A percentile compares a stretch with the other conserved stretches of the same genome.
These are phyloP conservation scores for Epistrophe eligans DNA, from an alignment of 2,888 invertebrate genomes.

Conservation along the genomic window DNA sequence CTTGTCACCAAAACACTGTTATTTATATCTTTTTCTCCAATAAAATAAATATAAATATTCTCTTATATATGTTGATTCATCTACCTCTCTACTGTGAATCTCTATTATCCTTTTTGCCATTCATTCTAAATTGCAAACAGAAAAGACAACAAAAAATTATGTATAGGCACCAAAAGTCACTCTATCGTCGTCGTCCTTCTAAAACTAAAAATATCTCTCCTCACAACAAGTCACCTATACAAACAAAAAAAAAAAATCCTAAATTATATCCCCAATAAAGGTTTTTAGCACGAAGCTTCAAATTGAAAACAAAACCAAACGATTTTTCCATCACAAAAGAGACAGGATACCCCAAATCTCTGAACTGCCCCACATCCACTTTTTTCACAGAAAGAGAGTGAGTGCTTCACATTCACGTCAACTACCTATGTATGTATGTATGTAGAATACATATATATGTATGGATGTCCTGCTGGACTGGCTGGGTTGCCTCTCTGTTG, in stretches of 20 bases:
- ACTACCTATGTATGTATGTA: background rate
- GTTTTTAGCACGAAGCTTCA: constrained; percentile 46
- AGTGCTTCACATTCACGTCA: constrained; percentile 26
- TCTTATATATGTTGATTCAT: background rate
- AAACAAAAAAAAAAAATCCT: background rate
- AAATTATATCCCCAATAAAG: constrained; percentile 42
- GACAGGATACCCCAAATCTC: constrained; percentile 28
- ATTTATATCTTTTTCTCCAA: background rate
- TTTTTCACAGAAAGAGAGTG: background rate
- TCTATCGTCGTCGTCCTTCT: constrained; percentile 1
- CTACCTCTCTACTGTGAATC: background rate
- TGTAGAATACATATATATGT: too few relatives aligned
- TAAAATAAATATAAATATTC: background rate
- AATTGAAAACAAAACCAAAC: constrained; percentile 64
- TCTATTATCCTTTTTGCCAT: constrained; percentile 1
- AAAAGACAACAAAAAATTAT: background rate
- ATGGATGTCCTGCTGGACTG: too few relatives aligned
- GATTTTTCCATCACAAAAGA: constrained; percentile 35
- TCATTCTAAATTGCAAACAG: background rate
- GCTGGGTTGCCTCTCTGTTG: too few relatives aligned
- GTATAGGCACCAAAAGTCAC: constrained; percentile 1
- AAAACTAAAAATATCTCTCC: constrained; percentile 4
- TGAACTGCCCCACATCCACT: constrained; percentile 14
- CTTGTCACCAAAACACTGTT: constrained; percentile 9
- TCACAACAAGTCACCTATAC: background rate